These are phyloP conservation scores for Euura lappo DNA, from an alignment of 1,140 invertebrate genomes.

Conservation along the genomic window DNA sequence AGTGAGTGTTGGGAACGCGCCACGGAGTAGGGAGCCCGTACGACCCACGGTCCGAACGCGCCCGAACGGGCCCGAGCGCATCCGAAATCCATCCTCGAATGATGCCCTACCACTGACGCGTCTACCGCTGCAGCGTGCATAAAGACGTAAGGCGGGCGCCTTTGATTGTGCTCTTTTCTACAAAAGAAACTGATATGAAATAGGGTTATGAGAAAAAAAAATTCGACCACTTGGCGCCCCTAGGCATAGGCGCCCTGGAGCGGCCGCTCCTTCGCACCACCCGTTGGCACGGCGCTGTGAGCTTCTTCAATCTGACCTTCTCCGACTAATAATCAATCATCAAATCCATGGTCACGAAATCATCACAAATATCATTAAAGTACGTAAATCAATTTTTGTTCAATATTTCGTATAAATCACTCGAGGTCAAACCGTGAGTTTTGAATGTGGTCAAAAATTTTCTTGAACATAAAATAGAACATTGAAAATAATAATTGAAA, in stretches of 20 bases:
- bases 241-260: neutral
- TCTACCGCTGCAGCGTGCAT: neutral
- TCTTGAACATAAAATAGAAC: too few relatives aligned
- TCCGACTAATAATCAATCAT: too few relatives aligned
- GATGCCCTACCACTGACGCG: neutral
- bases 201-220: neutral
- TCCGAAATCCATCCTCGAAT: neutral
- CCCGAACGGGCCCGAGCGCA: neutral
- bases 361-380: too few relatives aligned
- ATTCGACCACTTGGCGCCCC: neutral
- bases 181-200: neutral
- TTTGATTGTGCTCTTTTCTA: neutral
- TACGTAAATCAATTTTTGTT: too few relatives aligned
- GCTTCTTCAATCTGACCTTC: too few relatives aligned
- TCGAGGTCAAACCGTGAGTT: too few relatives aligned
- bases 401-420: too few relatives aligned
- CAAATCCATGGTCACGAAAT: too few relatives aligned
- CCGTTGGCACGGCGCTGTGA: too few relatives aligned
- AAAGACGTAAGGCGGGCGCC: neutral
- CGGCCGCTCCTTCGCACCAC: too few relatives aligned
- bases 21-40: neutral
- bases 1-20: neutral
- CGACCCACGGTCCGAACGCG: neutral
- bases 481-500: too few relatives aligned
- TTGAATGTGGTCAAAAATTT: too few relatives aligned